phyloP scores from a whole-genome alignment of 2,888 invertebrate species.

The Polymixis lichenea region DNA sequence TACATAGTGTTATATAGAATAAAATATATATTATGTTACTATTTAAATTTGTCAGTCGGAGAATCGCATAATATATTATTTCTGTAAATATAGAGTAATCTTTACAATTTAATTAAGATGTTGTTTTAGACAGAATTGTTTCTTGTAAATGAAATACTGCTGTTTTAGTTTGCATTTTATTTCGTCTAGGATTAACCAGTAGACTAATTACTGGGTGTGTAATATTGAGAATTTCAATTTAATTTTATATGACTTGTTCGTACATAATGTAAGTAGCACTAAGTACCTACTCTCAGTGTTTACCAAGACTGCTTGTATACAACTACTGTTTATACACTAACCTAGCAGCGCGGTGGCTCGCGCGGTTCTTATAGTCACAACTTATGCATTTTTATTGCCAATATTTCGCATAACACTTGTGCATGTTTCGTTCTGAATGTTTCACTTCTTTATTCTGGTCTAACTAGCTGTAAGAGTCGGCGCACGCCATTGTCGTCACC shows the following conservation, averaged over 20 bases:
- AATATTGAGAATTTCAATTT: conserved; percentile 84
- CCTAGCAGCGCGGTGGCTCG: conserved; percentile 80
- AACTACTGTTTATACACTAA: conserved; percentile 88
- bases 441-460: conserved; percentile 81
- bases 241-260: conserved; percentile 88
- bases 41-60: conserved; percentile 87
- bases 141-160: conserved; percentile 89
- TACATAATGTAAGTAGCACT: conserved; percentile 85
- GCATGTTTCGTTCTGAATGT: conserved; percentile 80
- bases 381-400: conserved; percentile 89
- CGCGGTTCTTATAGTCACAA: conserved; percentile 88
- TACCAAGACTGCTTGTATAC: conserved; percentile 90
- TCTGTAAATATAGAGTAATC: conserved; percentile 88
- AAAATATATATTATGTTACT: conserved; percentile 89
- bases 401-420: conserved; percentile 85
- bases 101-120: conserved; percentile 80
- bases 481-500: conserved; percentile 64
- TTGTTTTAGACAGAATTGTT: conserved; percentile 89
- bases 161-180: conserved; percentile 91
- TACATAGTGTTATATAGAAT: conserved; percentile 87
- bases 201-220: conserved; percentile 83
- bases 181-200: conserved; percentile 85
- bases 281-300: conserved; percentile 90
- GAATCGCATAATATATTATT: conserved; percentile 89
- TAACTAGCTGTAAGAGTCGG: conserved; percentile 78